phyloP scores from a whole-genome alignment of 2,888 invertebrate genomes.

The Melanophora roralis region DNA sequence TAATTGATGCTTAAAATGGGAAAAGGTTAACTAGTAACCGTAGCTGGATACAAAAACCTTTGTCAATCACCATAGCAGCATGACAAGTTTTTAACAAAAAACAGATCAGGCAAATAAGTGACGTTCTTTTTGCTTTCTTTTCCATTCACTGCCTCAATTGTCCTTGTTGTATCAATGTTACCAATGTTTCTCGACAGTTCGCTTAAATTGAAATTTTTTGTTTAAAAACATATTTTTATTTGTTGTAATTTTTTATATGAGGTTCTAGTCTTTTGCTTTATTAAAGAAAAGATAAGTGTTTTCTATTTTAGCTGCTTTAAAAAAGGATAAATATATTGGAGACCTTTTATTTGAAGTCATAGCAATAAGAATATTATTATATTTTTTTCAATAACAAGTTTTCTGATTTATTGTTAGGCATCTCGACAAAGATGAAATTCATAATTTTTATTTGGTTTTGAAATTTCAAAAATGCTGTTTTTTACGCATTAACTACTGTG shows the following conservation, averaged over 20 bases:
- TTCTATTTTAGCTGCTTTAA: not conserved
- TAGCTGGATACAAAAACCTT: not conserved
- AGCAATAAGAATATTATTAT: no score
- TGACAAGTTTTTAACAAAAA: not conserved
- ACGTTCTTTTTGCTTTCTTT: not conserved
- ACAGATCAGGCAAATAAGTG: not conserved
- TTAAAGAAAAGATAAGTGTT: not conserved
- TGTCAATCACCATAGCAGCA: conserved; percentile 18
- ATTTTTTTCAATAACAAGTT: no score
- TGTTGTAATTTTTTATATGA: no score
- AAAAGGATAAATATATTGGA: not conserved
- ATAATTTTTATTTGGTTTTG: no score
- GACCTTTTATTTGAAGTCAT: no score
- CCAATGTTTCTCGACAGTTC: not conserved
- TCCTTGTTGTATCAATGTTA: not conserved
- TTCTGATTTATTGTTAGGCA: no score
- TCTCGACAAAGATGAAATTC: no score
- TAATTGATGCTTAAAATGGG: not conserved
- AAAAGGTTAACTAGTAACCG: not conserved
- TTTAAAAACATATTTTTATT: not conserved
- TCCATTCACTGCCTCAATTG: not conserved
- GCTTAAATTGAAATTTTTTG: not conserved
- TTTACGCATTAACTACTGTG: no score
- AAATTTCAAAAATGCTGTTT: no score
- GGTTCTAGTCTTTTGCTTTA: not conserved